phyloP scores from a whole-genome alignment of 2,797 vertebrate species.

The Hyperoplus lanceolatus region DNA sequence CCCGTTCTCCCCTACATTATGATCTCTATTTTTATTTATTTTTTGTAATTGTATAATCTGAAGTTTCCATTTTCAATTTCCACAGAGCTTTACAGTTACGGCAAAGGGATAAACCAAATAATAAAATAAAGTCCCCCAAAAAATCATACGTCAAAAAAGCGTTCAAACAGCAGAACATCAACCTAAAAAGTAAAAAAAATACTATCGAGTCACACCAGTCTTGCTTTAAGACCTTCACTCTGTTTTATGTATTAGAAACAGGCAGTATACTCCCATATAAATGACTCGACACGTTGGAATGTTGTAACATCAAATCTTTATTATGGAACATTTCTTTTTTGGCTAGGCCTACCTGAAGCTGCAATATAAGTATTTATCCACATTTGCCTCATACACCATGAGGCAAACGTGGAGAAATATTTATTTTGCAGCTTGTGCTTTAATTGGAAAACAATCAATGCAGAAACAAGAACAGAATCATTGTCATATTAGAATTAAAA shows the following conservation, averaged over 20 bases:
- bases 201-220: too few relatives aligned
- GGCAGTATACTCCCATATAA: neutral
- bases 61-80: neutral
- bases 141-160: conserved; percentile 9
- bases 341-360: neutral
- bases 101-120: neutral
- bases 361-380: neutral
- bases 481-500: neutral
- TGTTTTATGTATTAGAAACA: too few relatives aligned
- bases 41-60: conserved; percentile 20
- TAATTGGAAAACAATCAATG: too few relatives aligned
- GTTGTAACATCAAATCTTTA: conserved; percentile 30
- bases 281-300: neutral
- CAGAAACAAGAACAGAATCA: too few relatives aligned
- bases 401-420: too few relatives aligned
- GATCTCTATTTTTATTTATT: conserved; percentile 4
- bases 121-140: neutral
- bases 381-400: neutral
- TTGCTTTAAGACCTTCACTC: too few relatives aligned
- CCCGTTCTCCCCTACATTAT: too few relatives aligned
- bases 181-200: neutral
- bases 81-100: neutral
- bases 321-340: conserved; percentile 16
- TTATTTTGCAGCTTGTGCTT: too few relatives aligned
- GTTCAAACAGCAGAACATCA: neutral